Base-by-base conservation (phyloP, 2,797 vertebrate species). In the Amazona finschi region DNA sequence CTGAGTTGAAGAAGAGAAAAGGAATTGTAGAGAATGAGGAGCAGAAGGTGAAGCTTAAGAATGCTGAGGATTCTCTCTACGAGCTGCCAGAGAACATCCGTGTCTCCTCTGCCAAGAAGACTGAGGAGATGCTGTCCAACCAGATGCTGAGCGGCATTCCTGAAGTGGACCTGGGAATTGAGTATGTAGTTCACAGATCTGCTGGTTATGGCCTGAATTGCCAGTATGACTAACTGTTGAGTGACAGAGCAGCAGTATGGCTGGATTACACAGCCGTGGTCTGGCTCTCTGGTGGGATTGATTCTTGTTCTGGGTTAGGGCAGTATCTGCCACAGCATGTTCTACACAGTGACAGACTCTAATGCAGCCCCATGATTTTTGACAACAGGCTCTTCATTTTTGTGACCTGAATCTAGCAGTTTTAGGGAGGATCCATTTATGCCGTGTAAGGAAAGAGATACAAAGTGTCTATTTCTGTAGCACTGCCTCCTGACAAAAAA, bases 91-190 rank as follows among this genome's bases (percentile, higher is more conserved):
- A 99, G 82, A 99, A 97, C 95, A 99, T 99, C 95, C 97, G 98
- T 1, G 99, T 99, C 72, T 99, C 98, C 49, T 99, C 99, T 5
- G 99, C 99, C 57, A 99, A 99, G 98, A 99, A 99, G 97, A 99
- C 99, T 0, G 99, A 99, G 94, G 99, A 99, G 97, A 99, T 99
- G 99, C 97, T 99, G 58, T 99, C 99, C 96, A 99, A 99, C 97
- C 99, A 99, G 98, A 99, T 99, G 99, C 98, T 99, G 81, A 99
- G 99, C 0, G 99, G 99, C 64, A 99, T 99, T 95, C 99, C 99
- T 0, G 99, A 99, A 95, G 99, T 99, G 69, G 99, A 99, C 95
- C 98, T 99, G 3, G 99, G 99, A 71, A 99, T 99, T 1, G 99
- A 99, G 99, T 99, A 96, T 0, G 99, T 97, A 4, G 10, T 24